Evolutionary conservation across 23 tunicate species (phyloP), one percentile per base, ranked within the genome.

Genomic region (Ciona savignyi): DNA sequence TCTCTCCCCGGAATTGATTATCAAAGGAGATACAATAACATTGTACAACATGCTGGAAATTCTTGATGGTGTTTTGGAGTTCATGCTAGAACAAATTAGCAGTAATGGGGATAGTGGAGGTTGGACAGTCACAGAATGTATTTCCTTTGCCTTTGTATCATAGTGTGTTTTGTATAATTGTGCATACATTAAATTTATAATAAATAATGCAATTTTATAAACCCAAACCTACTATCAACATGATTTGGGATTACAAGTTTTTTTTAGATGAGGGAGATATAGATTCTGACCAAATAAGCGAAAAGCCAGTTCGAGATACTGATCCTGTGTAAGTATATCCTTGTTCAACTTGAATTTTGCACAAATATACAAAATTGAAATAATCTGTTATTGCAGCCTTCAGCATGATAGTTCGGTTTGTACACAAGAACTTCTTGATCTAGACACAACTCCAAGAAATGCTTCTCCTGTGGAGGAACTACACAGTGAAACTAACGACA

Each of bases 241-340:
- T n/a, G n/a, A n/a, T n/a, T n/a, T n/a, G n/a, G n/a, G n/a, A n/a
- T n/a, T n/a, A n/a, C n/a, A n/a, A n/a, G n/a, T n/a, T n/a, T n/a
- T n/a, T n/a, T n/a, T n/a, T n/a, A 85, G 93, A 86, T 68, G 93
- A 86, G 25, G 93, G 85, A 34, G 93, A 86, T 72, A 60, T 86
- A 25, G 93, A 86, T 74, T 86, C 93, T 11, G 93, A 80, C 23
- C 79, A 71, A 51, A 21, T 71, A 21, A 84, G 90, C 72, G 90
- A 72, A 42, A 42, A 42, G 15, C 56, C 56, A 42, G 56, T 42
- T 42, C 56, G 15, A 42, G 56, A 15, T 42, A n/a, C n/a, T n/a
- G n/a, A n/a, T 42, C 56, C 9, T 42, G 15, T 42, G 11, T 42
- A 42, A 42, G 56, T 15, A 42, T 6, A 15, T 6, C 11, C 11